Conservation (phyloP, 1,140 invertebrate genomes). For the Triops cancriformis region DNA sequence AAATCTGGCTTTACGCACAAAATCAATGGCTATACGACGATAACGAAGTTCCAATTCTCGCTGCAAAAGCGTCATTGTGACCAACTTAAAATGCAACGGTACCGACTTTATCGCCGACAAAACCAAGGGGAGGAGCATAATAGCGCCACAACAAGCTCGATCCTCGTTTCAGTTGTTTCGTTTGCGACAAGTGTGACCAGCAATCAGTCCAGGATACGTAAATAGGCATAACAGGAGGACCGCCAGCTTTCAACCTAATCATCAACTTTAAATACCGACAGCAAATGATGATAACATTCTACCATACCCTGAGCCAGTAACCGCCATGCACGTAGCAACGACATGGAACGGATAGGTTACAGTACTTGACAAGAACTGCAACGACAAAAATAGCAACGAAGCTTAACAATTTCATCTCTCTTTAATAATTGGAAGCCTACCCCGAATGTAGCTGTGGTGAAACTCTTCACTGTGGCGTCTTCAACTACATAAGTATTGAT, state of each 20-base stretch:
- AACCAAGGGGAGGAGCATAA: conserved; percentile 43
- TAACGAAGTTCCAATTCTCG: not conserved
- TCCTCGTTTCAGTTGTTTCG: conserved; percentile 70
- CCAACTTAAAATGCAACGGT: not conserved
- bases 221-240: conserved; percentile 67
- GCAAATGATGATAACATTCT: conserved; percentile 22
- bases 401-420: not conserved
- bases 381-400: conserved; percentile 34
- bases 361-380: conserved; percentile 61
- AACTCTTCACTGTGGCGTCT: conserved; percentile 59
- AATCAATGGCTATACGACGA: not conserved
- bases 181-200: conserved; percentile 60
- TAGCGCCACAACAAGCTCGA: conserved; percentile 71
- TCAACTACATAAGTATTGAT: conserved; percentile 69
- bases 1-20: not conserved
- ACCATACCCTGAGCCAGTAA: conserved; percentile 60
- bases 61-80: not conserved
- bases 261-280: conserved; percentile 30
- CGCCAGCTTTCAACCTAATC: conserved; percentile 59
- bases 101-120: not conserved
- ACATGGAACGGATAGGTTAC: conserved; percentile 78
- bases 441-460: conserved; percentile 47
- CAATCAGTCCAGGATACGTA: conserved; percentile 70
- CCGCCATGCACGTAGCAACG: conserved; percentile 76
- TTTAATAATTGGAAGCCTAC: conserved; percentile 39